Percentiles rank a stretch among this genome's conserved stretches.
Evolutionary conservation across 2,888 invertebrate species (phyloP).

Genomic region (Cephus runcator): DNA sequence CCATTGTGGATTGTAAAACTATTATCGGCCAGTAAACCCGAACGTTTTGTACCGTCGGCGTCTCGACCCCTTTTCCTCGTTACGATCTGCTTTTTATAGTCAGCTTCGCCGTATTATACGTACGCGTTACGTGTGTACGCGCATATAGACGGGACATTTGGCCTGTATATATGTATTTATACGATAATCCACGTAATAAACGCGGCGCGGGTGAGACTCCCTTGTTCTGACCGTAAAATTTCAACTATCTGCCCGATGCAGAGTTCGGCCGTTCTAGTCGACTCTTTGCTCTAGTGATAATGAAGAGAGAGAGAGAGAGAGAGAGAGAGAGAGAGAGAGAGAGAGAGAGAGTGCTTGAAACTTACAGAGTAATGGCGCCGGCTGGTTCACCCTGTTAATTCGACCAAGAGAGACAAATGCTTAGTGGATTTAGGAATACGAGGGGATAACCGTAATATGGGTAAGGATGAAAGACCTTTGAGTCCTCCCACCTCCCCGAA

Average conservation of each 20-base stretch:
- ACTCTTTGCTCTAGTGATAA: neutral
- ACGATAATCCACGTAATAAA: neutral
- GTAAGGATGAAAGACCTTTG: conserved; percentile 24
- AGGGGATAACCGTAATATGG: neutral
- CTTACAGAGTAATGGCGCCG: too few species aligned
- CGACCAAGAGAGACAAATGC: neutral
- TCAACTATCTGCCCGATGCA: neutral
- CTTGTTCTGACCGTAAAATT: neutral
- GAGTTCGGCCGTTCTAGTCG: neutral
- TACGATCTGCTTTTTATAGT: too few species aligned
- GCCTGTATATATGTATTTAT: neutral
- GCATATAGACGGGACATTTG: neutral
- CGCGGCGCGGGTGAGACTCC: neutral
- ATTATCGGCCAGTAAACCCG: too few species aligned
- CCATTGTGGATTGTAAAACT: too few species aligned
- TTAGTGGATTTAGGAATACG: neutral
- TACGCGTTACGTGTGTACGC: neutral
- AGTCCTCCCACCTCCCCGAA: neutral
- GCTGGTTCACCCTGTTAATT: neutral
- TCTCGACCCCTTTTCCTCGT: too few species aligned
- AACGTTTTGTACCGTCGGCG: too few species aligned
- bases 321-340: too few species aligned
- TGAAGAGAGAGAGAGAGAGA: too few species aligned
- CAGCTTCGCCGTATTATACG: neutral
- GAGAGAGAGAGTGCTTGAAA: too few species aligned